Conservation (phyloP, 1,140 invertebrate genomes). For the Lucilia cuprina region DNA sequence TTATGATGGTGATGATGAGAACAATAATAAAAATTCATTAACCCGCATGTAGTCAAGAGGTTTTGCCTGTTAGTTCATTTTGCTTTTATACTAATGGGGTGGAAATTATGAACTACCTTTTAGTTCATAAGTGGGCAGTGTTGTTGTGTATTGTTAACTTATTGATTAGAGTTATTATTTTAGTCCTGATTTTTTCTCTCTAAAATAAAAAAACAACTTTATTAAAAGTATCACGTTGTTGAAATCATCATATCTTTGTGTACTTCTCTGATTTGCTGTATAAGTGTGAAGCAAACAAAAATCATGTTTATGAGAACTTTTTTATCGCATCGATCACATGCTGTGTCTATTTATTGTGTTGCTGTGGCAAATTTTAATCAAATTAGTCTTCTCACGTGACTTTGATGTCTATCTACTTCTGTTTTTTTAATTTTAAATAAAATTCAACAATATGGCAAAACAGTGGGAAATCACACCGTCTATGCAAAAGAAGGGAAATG, state of each 20-base stretch:
- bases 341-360: constrained; percentile 40
- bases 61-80: constrained; percentile 2
- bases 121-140: background rate
- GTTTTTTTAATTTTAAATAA: background rate
- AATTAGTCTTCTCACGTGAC: constrained; percentile 59
- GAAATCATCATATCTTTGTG: background rate
- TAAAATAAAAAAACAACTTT: background rate
- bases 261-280: background rate
- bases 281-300: too few relatives aligned
- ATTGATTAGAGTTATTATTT: constrained; percentile 26
- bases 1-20: background rate
- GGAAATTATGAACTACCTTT: background rate
- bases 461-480: background rate
- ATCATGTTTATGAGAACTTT: constrained; percentile 26
- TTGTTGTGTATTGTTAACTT: constrained; percentile 9
- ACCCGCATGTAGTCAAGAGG: constrained; percentile 31
- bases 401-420: background rate
- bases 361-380: constrained; percentile 58
- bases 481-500: background rate
- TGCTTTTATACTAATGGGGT: background rate
- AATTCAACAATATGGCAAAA: background rate
- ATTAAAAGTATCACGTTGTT: constrained; percentile 33
- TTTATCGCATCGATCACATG: constrained; percentile 5
- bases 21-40: constrained; percentile 13
- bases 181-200: background rate